These are phyloP conservation scores for Drosophila affinis DNA, from an alignment of 2,888 invertebrate species.

Conservation along the genomic window DNA sequence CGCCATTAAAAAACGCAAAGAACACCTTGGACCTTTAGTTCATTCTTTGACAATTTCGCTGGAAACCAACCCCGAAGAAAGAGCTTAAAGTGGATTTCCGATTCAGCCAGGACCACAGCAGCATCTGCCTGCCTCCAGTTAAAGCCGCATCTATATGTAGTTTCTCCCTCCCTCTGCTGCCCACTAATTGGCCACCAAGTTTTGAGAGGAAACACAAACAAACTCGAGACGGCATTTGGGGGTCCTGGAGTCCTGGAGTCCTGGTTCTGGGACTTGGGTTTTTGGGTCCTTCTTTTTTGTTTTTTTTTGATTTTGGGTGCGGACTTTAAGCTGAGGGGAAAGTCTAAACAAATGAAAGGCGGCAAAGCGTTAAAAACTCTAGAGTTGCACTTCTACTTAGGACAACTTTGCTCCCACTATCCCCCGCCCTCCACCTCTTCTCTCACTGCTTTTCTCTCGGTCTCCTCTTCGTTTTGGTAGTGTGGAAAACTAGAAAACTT, in stretches of 20 bases:
- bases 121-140: conserved; percentile 40
- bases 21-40: conserved; percentile 1
- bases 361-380: conserved; percentile 72
- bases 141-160: conserved; percentile 7
- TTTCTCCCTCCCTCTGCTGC: conserved; percentile 16
- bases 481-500: conserved; percentile 57
- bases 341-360: conserved; percentile 69
- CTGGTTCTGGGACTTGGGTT: conserved; percentile 1
- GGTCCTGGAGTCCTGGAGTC: conserved; percentile 7
- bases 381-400: conserved; percentile 46
- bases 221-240: conserved; percentile 16
- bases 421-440: background rate
- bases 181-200: conserved; percentile 66
- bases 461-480: conserved; percentile 2
- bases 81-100: conserved; percentile 46
- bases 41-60: conserved; percentile 28
- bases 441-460: background rate
- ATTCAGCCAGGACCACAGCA: conserved; percentile 26
- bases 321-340: conserved; percentile 50
- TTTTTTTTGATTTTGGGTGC: background rate
- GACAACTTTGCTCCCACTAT: conserved; percentile 18
- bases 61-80: conserved; percentile 18
- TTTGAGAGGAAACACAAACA: conserved; percentile 46
- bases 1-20: background rate
- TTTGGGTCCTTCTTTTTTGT: background rate